Evolutionary conservation across 2,888 invertebrate species (phyloP).

Genomic region (Iselma pallidipennis): DNA sequence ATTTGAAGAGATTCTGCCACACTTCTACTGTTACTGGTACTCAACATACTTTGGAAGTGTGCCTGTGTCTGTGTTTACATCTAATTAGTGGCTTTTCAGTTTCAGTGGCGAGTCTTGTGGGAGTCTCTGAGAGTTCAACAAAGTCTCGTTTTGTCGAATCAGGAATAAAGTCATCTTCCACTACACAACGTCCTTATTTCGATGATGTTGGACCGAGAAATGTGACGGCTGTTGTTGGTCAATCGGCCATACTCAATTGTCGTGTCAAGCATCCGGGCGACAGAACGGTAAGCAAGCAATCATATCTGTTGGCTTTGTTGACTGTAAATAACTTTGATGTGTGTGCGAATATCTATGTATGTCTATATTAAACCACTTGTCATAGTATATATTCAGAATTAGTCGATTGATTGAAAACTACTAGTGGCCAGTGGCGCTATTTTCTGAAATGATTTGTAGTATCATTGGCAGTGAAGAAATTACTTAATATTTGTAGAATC

Average conservation of each 20-base stretch:
- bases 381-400: too few species aligned
- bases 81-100: constrained; percentile 21
- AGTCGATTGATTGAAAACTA: too few species aligned
- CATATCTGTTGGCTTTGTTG: constrained; percentile 30
- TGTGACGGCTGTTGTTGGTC: constrained; percentile 82
- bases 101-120: constrained; percentile 20
- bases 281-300: constrained; percentile 70
- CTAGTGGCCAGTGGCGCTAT: too few species aligned
- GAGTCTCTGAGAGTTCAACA: constrained; percentile 22
- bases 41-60: too few species aligned
- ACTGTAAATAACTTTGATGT: constrained; percentile 9
- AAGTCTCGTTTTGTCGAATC: constrained; percentile 36
- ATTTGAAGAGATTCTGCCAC: constrained; percentile 7
- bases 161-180: constrained; percentile 16
- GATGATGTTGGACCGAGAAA: constrained; percentile 83
- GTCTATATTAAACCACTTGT: too few species aligned
- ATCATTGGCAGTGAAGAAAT: too few species aligned
- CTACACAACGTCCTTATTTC: constrained; percentile 73
- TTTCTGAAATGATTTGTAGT: too few species aligned
- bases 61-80: constrained; percentile 10
- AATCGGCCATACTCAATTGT: constrained; percentile 78
- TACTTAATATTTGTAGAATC: too few species aligned
- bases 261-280: constrained; percentile 86
- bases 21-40: too few species aligned
- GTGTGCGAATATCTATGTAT: background rate